Evolutionary conservation across 2,797 vertebrate species (phyloP).

Genomic region (Enteromius radiatus): DNA sequence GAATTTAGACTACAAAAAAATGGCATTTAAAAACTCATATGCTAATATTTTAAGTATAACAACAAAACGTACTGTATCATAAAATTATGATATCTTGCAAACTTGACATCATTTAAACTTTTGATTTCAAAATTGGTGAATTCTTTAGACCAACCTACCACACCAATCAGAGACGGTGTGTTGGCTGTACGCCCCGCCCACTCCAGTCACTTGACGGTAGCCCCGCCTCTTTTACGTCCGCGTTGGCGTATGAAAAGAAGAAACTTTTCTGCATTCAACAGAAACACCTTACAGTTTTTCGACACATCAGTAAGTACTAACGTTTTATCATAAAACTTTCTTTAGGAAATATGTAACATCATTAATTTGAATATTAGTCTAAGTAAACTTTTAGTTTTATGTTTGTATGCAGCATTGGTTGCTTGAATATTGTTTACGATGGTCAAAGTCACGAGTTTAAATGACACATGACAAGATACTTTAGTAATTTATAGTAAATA

Average conservation of each 20-base stretch:
- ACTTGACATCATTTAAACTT: not conserved
- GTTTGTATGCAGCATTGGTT: not conserved
- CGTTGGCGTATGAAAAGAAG: not conserved
- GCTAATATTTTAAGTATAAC: too few relatives aligned
- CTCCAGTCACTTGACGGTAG: not conserved
- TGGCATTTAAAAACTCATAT: too few relatives aligned
- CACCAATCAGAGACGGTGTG: constrained; percentile 11
- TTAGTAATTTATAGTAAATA: too few relatives aligned
- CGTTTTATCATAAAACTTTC: not conserved
- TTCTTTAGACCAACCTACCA: not conserved
- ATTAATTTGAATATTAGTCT: not conserved
- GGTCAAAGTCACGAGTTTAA: not conserved
- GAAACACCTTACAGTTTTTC: not conserved
- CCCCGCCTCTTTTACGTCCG: not conserved
- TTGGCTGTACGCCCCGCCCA: not conserved
- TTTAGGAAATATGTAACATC: not conserved
- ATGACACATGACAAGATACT: not conserved
- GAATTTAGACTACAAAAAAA: too few relatives aligned
- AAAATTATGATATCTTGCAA: too few relatives aligned
- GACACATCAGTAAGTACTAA: constrained; percentile 12
- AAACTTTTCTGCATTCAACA: not conserved
- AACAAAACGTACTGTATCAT: too few relatives aligned
- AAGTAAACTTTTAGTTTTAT: not conserved
- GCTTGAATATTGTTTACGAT: not conserved
- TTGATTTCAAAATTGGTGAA: not conserved